phyloP scores from a whole-genome alignment of 2,888 invertebrate genomes.

The Diloba caeruleocephala region DNA sequence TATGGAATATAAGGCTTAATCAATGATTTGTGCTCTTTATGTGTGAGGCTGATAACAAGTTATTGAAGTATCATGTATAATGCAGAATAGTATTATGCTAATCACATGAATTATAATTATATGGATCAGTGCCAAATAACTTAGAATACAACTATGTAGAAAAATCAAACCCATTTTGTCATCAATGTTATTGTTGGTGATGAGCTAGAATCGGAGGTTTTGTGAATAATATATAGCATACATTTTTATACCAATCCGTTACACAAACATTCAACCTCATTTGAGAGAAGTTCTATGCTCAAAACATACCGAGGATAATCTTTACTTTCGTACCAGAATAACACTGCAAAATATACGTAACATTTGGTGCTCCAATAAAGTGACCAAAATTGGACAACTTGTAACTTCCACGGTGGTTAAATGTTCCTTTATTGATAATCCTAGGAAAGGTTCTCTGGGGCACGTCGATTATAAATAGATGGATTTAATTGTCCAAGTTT shows the following conservation, averaged over 20 bases:
- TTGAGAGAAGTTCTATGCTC: too few relatives aligned
- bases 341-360: constrained; percentile 38
- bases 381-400: constrained; percentile 59
- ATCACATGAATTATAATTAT: too few relatives aligned
- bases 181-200: too few relatives aligned
- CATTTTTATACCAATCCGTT: too few relatives aligned
- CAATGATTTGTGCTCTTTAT: neutral
- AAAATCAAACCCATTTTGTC: too few relatives aligned
- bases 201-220: too few relatives aligned
- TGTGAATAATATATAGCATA: too few relatives aligned
- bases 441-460: constrained; percentile 41
- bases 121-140: too few relatives aligned
- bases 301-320: constrained; percentile 1
- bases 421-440: constrained; percentile 61
- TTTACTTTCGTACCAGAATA: constrained; percentile 38
- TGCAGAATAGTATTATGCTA: too few relatives aligned
- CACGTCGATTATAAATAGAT: constrained; percentile 57
- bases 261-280: too few relatives aligned
- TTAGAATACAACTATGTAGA: too few relatives aligned
- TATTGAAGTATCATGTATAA: too few relatives aligned
- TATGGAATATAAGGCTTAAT: neutral
- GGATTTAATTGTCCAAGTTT: constrained; percentile 60
- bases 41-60: neutral
- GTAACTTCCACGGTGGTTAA: constrained; percentile 53
- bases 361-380: constrained; percentile 55